Base-by-base conservation (phyloP, 2,888 invertebrate genomes). In the Scelioninae gen. 1 region DNA sequence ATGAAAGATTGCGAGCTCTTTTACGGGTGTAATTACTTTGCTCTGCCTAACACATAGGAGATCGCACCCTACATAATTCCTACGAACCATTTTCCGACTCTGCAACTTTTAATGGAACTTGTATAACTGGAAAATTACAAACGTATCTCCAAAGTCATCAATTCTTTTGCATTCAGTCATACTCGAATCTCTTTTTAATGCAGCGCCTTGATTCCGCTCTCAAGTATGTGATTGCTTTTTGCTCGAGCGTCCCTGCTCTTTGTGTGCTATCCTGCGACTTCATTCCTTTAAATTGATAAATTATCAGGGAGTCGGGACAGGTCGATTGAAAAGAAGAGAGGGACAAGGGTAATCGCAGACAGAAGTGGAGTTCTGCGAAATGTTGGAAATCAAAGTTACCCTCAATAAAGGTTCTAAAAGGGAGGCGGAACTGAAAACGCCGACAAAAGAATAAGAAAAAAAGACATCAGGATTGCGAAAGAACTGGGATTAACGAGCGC, bases 331-430 rank as follows among this genome's bases (percentile, higher is more conserved):
- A 78, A 49, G 62, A 75, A n/a, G n/a, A 81, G 62, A 49, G 62
- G 76, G 69, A 58, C 51, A 47, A 72, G 71, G 77, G 69, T 76
- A 76, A 83, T 80, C 62, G 55, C 49, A 72, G 60, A 16, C 55
- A 66, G 72, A 63, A 74, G 75, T 60, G 74, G 76, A 75, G 74
- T 79, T 76, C 68, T 66, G 79, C 40, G 65, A 63, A 72, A 81
- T 81, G 69, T 65, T 68, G 74, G 55, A 81, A 85, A 83, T 84
- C 84, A 84, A 83, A 85, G 84, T 77, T 75, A 65, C 72, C 72
- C 66, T 77, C 45, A 49, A 82, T 77, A 51, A 79, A 74, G 74
- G 72, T 55, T 79, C 76, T 69, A 76, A 76, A 72, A 56, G 63
- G 75, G 60, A 43, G 16, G 53, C 51, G 43, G n/a, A n/a, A n/a